A percentile compares a stretch with the other conserved stretches of the same genome.
Evolutionary conservation across 2,888 invertebrate genomes (phyloP).

Genomic region (Gortyna flavago): DNA sequence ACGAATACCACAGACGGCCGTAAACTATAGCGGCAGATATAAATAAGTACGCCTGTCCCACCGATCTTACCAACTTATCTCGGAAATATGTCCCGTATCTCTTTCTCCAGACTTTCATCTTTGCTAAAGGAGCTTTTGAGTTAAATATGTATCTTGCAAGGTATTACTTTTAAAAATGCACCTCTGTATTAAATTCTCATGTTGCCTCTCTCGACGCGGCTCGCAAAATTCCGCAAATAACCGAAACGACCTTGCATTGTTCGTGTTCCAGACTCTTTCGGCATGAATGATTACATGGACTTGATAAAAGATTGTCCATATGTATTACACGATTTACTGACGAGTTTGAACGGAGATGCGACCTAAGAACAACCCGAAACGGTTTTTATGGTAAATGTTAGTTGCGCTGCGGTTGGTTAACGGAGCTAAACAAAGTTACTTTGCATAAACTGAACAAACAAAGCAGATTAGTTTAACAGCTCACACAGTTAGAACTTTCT

Average conservation of each 20-base stretch:
- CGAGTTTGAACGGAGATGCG: slow-evolving; percentile 42
- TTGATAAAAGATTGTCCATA: slow-evolving; percentile 65
- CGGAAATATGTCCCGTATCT: slow-evolving; percentile 75
- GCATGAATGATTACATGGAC: slow-evolving; percentile 70
- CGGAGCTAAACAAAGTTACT: slow-evolving; percentile 69
- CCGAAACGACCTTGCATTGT: slow-evolving; percentile 82
- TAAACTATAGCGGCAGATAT: slow-evolving; percentile 79
- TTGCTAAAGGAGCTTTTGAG: slow-evolving; percentile 54
- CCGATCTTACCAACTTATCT: slow-evolving; percentile 79
- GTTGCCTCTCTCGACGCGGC: slow-evolving; percentile 61
- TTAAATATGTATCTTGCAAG: slow-evolving; percentile 46
- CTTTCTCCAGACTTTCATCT: slow-evolving; percentile 73
- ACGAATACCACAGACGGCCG: slow-evolving; percentile 80
- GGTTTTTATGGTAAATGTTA: slow-evolving; percentile 59
- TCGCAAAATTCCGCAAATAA: slow-evolving; percentile 73
- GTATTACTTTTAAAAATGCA: slow-evolving; percentile 54
- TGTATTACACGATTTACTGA: slow-evolving; percentile 55
- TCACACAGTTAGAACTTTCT: slow-evolving; percentile 49
- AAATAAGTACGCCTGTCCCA: slow-evolving; percentile 79
- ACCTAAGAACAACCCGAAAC: slow-evolving; percentile 38
- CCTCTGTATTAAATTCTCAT: slow-evolving; percentile 59
- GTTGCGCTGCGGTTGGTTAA: slow-evolving; percentile 66
- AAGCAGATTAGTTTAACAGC: slow-evolving; percentile 64
- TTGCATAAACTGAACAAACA: slow-evolving; percentile 70
- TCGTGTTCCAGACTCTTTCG: slow-evolving; percentile 69